Base-by-base conservation (phyloP, 2,888 invertebrate genomes). In the Temnothorax unifasciatus region DNA sequence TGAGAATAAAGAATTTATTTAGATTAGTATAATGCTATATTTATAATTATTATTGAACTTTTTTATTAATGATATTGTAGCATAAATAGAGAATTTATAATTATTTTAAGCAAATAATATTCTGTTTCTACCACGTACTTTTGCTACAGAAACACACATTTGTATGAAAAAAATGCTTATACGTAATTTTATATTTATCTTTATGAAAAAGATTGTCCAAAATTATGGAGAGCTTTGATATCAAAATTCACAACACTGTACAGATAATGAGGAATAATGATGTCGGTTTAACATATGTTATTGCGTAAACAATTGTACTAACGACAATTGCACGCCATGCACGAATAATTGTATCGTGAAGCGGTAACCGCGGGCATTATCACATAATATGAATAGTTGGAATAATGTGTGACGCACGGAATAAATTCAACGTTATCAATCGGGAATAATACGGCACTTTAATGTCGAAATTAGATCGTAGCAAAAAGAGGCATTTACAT, bases 351-450 rank as follows among this genome's bases (percentile, higher is more conserved):
- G 29, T 69, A 69, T 69, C 29, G 69, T 38, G 41, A 76, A 38
- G 38, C 29, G n/a, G 54, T 69, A 66, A 66, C 25, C 64, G 64
- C 50, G 15, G 52, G 8, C 18, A 77, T 77, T 68, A 68, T 54
- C 41, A 69, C 69, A 18, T 68, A 68, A 68, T 21, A 41, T n/a
- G 29, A 68, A 68, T 77, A 57, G 29, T 77, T 57, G 77, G 41
- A 77, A 77, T 77, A 77, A 77, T 57, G 76, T 57, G 54, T 38
- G 68, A 77, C 54, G 18, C 29, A 44, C 29, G 54, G 18, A 69
- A 77, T 69, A 69, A 77, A 69, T 77, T 57, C 54, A 68, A 68
- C 29, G 18, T 74, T 74, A 44, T 41, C 66, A 52, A 68, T 77
- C 25, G 11, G 11, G 13, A 44, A 25, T 52, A 68, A 77, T 69